Base-by-base conservation (phyloP, 2,888 invertebrate species). In the Eumerus sabulonum region DNA sequence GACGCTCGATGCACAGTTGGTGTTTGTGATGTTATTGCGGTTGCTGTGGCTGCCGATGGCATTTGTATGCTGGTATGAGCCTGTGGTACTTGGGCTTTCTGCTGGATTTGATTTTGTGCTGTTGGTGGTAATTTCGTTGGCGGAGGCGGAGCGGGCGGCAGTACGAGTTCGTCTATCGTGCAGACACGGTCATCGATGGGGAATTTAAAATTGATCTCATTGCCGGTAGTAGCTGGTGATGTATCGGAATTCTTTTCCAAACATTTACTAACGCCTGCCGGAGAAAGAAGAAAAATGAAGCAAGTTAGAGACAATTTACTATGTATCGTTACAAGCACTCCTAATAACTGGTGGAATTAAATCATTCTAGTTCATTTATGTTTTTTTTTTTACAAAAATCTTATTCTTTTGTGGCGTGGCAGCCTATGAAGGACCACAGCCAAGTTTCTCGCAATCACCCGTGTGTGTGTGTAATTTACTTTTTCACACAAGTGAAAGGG, bases 131-230 rank as follows among this genome's bases (percentile, higher is more conserved):
- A 71, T 70, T 83, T 84, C 1, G 79, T 51, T 9, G 84, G 83
- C 12, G 87, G 86, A 1, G 87, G 85, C 17, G 87, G 86, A 9
- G 87, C 85, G 11, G 88, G 86, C 2, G 88, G 88, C 73, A 87
- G 54, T 1, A 86, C 84, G 16, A 89, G 83, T 71, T 89, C 89
- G 84, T 88, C 89, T 83, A 89, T 88, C 70, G 89, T 89, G 81
- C 89, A 89, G 51, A 89, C 88, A 54, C 88, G 87, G 84, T 88
- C 88, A 76, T 88, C 88, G 66, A 91, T 88, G 38, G 91, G 91
- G 86, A 92, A 91, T 85, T 91, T 91, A 84, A 92, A 91, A 87
- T 90, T 91, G 82, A 92, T 91, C 85, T 92, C 91, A 71, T 87
- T 89, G 81, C 84, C 85, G 54, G 60, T 82, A 74, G 84, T 83